A percentile compares a stretch with the other conserved stretches of the same genome.
phyloP scores from a whole-genome alignment of 1,140 invertebrate genomes.

The Thaumatotibia leucotreta region DNA sequence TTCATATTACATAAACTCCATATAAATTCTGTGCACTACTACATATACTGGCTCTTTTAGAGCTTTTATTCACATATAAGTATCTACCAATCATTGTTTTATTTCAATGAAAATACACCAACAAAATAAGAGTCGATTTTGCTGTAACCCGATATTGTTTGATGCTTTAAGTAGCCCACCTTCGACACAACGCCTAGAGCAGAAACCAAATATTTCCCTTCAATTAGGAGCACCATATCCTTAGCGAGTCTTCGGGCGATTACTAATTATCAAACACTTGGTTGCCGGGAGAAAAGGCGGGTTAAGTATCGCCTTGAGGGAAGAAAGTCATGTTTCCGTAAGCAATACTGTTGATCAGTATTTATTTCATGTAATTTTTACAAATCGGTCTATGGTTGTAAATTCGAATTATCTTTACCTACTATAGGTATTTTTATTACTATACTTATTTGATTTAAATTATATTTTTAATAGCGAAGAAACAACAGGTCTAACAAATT shows the following conservation, averaged over 20 bases:
- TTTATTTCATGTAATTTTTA: no score
- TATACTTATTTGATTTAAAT: no score
- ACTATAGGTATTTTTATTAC: no score
- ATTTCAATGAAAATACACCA: neutral
- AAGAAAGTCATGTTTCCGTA: neutral
- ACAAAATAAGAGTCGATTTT: neutral
- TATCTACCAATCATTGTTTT: neutral
- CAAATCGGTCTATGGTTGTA: no score
- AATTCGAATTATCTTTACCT: no score
- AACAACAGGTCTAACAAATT: no score
- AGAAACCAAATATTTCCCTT: constrained; percentile 38
- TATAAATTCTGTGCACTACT: no score
- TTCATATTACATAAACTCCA: no score
- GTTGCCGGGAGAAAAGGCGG: constrained; percentile 18
- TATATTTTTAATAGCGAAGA: no score
- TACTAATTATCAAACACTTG: constrained; percentile 41
- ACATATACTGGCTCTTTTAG: no score
- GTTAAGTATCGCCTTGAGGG: neutral
- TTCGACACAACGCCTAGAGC: neutral
- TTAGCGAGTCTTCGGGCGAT: constrained; percentile 26
- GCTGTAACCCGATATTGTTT: neutral
- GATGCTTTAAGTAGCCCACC: neutral
- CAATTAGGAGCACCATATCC: constrained; percentile 38
- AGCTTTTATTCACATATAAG: no score
- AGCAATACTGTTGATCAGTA: neutral